phyloP scores from a whole-genome alignment of 2,888 invertebrate species.

The Megaustenia siamemsis region DNA sequence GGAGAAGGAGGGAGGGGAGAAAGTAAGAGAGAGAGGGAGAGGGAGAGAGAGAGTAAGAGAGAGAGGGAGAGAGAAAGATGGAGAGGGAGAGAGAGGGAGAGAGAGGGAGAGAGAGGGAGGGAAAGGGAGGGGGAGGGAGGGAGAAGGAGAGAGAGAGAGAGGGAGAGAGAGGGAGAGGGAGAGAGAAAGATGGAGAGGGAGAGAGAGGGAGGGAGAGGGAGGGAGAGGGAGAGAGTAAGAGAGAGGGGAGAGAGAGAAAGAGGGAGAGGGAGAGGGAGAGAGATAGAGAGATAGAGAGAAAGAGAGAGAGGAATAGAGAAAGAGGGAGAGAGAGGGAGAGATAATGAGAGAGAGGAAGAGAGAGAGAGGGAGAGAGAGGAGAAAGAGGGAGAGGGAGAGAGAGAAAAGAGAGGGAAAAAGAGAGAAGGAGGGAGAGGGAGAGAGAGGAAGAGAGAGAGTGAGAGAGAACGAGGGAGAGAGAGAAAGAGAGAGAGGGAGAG shows the following conservation, averaged over 20 bases:
- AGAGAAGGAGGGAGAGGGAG: too few species aligned
- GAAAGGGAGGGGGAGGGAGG: background rate
- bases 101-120: background rate
- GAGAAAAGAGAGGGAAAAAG: too few species aligned
- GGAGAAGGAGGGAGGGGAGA: background rate
- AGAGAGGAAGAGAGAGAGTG: too few species aligned
- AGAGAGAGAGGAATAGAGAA: background rate
- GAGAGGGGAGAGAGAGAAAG: background rate
- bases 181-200: too few species aligned
- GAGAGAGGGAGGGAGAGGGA: constrained; percentile 1
- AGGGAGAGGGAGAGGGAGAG: too few species aligned
- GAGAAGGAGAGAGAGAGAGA: background rate
- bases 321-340: background rate
- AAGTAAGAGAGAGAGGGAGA: background rate
- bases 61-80: background rate
- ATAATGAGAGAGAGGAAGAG: background rate
- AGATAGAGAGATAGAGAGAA: too few species aligned
- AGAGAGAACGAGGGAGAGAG: too few species aligned
- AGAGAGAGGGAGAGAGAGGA: constrained; percentile 4
- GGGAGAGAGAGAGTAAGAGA: background rate
- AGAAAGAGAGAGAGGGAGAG: too few species aligned
- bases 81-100: too few species aligned
- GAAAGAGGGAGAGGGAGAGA: too few species aligned
- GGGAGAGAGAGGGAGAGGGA: background rate
- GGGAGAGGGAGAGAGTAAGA: background rate